Evolutionary conservation across 2,797 vertebrate genomes (phyloP), one percentile per base, ranked within the genome.

Genomic region (Cossypha niveicapilla): DNA sequence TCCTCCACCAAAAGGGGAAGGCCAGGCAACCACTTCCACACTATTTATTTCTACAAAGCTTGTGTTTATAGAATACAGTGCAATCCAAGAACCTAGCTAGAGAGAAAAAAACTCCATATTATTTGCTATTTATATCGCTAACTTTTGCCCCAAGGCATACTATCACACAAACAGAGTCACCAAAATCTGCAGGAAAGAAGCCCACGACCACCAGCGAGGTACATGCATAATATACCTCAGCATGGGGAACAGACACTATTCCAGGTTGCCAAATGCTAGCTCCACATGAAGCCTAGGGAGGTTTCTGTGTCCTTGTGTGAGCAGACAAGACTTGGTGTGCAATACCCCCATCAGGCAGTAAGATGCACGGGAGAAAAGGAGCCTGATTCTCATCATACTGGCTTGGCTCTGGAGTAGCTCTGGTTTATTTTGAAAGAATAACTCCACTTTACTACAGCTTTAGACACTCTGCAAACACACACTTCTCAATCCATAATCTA

Each of bases 171-270:
- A 35, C 11, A 82, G 61, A 78, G 42, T 32, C 30, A 50, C 63
- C 83, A 34, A 85, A 89, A 87, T 27, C 42, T 77, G 80, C 2
- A 3, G 57, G 58, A 71, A 92, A 82, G 48, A 60, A 25, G 61
- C 60, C 25, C 2, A 7, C 2, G 5, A 41, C 45, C 48, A 32
- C 18, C 11, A 30, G 50, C 0, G 0, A 68, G 63, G 13, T 73
- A 16, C 28, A 11, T 3, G 11, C 30, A 45, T 22, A 68, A 65
- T 22, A 24, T 1, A 60, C 41, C 30, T 48, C 66, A 76, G 48
- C 25, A 34, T 1, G 5, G 34, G 35, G n/a, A 94, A 82, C 18
- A 79, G 71, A 90, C 86, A 91, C 21, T 35, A 14, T 8, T 74
- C 6, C 45, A 58, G 51, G 28, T 11, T 84, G 63, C 30, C 66